phyloP scores from a whole-genome alignment of 2,888 invertebrate genomes.

The Ctenicera cuprea region DNA sequence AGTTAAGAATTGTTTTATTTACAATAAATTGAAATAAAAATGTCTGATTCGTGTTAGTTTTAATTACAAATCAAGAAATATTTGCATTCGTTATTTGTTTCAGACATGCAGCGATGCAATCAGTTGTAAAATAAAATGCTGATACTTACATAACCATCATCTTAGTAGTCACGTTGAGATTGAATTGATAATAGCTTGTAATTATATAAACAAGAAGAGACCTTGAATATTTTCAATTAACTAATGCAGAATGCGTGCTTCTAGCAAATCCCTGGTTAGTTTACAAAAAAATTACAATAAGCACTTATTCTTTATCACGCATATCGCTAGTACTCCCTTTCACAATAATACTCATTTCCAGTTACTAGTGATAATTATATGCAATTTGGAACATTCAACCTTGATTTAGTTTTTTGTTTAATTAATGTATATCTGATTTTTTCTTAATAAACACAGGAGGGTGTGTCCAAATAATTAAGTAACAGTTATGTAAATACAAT shows the following conservation, averaged over 20 bases:
- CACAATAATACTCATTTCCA: slow-evolving; percentile 38
- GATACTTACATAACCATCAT: neutral
- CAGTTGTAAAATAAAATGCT: neutral
- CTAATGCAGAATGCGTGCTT: slow-evolving; percentile 36
- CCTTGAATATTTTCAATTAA: slow-evolving; percentile 36
- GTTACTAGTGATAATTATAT: slow-evolving; percentile 35
- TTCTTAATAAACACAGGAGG: slow-evolving; percentile 7
- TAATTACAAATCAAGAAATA: neutral
- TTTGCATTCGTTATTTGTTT: neutral
- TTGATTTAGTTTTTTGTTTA: slow-evolving; percentile 33
- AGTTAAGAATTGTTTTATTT: no score
- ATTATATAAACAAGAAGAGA: slow-evolving; percentile 40
- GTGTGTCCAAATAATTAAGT: slow-evolving; percentile 22
- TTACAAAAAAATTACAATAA: slow-evolving; percentile 24
- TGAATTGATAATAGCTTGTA: slow-evolving; percentile 25
- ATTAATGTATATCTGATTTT: slow-evolving; percentile 27
- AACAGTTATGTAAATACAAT: slow-evolving; percentile 19
- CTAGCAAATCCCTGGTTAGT: slow-evolving; percentile 30
- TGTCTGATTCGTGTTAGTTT: no score
- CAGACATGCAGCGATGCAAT: neutral
- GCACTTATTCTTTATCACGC: slow-evolving; percentile 37
- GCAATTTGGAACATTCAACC: slow-evolving; percentile 33
- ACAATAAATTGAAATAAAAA: no score
- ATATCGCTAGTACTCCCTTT: slow-evolving; percentile 38
- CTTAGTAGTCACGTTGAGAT: slow-evolving; percentile 21